Evolutionary conservation across 1,140 invertebrate genomes (phyloP), one percentile per base, ranked within the genome.

Genomic region (Medauroidea extradentata): DNA sequence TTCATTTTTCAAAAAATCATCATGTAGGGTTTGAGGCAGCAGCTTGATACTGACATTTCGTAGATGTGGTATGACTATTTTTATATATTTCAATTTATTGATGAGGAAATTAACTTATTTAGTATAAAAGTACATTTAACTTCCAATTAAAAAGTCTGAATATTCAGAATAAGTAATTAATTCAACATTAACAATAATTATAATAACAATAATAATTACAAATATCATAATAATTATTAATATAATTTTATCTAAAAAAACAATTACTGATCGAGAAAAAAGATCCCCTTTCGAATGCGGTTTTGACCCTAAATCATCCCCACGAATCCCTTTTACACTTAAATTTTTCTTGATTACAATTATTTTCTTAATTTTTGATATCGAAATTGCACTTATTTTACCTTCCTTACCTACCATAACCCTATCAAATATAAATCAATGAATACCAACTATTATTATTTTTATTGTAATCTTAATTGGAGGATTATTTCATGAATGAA

Each of bases 21-120:
- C 83, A 86, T 68, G 83, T 87, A 72, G 80, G 82, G 64, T 86
- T 87, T 79, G 83, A 88, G 80, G 79, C 80, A 56, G 80, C 81
- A 54, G 79, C 83, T 24, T 86, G 85, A 83, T 88, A 87, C 62
- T 88, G 85, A 83, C 84, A 87, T 74, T 88, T 88, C 79, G 81
- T 88, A 53, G 84, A 88, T 81, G 79, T 87, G 65, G 78, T 88
- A 11, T 88, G 85, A 83, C 73, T 88, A 78, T 86, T 87, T 66
- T 67, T 87, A 62, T 87, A 82, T 78, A 74, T 85, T 61, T 81
- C 77, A 54, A 78, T 86, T 71, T 87, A 86, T 66, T 86, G 83
- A 82, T 87, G 82, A 82, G 77, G 78, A 66, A 77, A 59, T 65
- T 75, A 83, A 79, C 79, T 80, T 78, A 80, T 81, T 83, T 84